Base-by-base conservation (phyloP, 2,888 invertebrate genomes). In the Andrena minutula region DNA sequence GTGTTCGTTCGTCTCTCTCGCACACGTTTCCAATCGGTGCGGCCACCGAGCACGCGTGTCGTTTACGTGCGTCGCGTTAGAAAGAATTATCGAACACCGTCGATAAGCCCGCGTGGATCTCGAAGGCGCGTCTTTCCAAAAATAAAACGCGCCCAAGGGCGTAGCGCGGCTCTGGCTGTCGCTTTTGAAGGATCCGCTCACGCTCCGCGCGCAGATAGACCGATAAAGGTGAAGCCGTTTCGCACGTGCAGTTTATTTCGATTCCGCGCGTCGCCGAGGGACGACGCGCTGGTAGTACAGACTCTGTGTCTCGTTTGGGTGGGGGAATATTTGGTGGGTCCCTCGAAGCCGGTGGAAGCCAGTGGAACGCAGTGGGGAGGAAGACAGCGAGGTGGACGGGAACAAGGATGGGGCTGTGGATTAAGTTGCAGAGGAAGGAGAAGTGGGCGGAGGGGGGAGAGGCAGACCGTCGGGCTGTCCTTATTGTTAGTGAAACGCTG, bases 401-500 rank as follows among this genome's bases (percentile, higher is more conserved):
- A 61, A 75, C 41, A 71, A 73, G 47, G 78, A 72, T 20, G 30
- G 63, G 41, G 35, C 51, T 26, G 64, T 23, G 71, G 32, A 23
- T n/a, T 32, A 28, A 58, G 41, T 12, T n/a, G 41, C 51, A 41
- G 51, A 41, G 12, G 41, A 30, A 26, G 23, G n/a, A 0, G 12
- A 49, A 28, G 53, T 7, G 26, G 51, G 0, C 28, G 16, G 72
- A 35, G 63, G 30, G 41, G 51, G 63, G 32, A 56, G 70, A 69
- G 53, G 77, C 69, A 51, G 60, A 72, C 58, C 75, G 32, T 41
- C 58, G 20, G 35, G 26, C 51, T 69, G 79, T 82, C 64, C 76
- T 79, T 41, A 41, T 41, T 41, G 41, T 41, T 58, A 82, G 73
- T 63, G 76, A 83, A 79, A 80, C 41, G 76, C 73, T 74, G 70